Evolutionary conservation across 2,888 invertebrate species (phyloP).

Genomic region (Adineta ricciae): DNA sequence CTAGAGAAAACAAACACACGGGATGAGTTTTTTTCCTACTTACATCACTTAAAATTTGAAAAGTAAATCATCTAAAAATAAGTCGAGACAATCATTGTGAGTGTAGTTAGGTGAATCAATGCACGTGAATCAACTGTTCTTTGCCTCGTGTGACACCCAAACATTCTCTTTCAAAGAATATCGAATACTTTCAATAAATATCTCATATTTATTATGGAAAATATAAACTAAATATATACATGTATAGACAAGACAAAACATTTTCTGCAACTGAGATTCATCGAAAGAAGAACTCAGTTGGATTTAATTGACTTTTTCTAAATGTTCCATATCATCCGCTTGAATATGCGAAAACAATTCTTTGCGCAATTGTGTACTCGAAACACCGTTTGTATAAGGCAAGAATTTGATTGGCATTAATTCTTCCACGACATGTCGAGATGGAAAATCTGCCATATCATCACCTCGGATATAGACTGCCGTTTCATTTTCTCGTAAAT

Average conservation of each 20-base stretch:
- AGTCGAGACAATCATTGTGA: too few species aligned
- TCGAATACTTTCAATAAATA: too few species aligned
- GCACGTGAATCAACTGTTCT: too few species aligned
- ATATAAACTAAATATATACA: background rate
- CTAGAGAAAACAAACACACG: too few species aligned
- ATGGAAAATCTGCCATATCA: conserved; percentile 44
- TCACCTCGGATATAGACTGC: conserved; percentile 43
- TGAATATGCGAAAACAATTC: conserved; percentile 35
- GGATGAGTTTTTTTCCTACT: too few species aligned
- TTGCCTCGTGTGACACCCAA: too few species aligned
- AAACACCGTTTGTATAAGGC: conserved; percentile 40
- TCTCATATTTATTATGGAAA: too few species aligned
- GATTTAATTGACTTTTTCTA: conserved; percentile 30
- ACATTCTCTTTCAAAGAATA: too few species aligned
- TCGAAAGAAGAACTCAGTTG: background rate
- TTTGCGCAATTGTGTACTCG: conserved; percentile 37
- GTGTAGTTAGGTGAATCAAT: too few species aligned
- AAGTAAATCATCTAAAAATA: too few species aligned
- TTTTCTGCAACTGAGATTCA: background rate
- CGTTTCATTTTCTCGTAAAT: conserved; percentile 36
- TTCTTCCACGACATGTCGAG: conserved; percentile 40
- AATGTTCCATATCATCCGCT: conserved; percentile 26
- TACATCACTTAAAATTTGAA: too few species aligned
- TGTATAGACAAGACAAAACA: background rate
- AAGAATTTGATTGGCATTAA: conserved; percentile 42